Evolutionary conservation across 2,113 vertebrate species (phyloP).

Genomic region (Mionectes macconnelli): DNA sequence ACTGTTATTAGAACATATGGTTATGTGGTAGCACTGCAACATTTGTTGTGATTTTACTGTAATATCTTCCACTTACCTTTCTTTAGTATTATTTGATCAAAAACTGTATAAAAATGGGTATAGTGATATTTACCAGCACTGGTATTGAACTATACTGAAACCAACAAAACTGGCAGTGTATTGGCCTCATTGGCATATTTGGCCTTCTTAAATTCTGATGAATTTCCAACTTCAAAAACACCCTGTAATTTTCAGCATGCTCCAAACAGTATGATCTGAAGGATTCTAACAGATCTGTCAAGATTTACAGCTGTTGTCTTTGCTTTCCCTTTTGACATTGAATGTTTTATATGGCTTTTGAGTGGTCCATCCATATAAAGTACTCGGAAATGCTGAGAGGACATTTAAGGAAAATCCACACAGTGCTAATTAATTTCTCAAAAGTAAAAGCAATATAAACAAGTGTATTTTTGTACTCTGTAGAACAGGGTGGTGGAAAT

Average conservation of each 20-base stretch:
- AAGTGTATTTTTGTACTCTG: not conserved
- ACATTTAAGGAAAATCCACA: not conserved
- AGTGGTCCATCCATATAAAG: not conserved
- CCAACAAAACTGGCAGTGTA: not conserved
- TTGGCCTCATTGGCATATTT: not conserved
- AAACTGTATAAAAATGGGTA: not conserved
- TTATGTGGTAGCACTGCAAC: not conserved
- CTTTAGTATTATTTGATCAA: not conserved
- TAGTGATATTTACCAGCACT: not conserved
- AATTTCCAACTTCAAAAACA: not conserved
- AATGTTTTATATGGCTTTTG: not conserved
- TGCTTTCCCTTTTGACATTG: not conserved
- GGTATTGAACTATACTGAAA: not conserved
- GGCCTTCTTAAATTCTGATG: not conserved
- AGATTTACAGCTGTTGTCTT: not conserved
- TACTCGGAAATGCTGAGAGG: not conserved
- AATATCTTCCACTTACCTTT: not conserved
- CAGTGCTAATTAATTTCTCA: not conserved
- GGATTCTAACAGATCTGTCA: not conserved
- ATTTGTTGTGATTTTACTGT: not conserved
- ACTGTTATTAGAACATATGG: not conserved
- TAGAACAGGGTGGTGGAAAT: not conserved
- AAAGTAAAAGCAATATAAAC: not conserved
- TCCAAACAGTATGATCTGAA: not conserved
- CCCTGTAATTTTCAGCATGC: not conserved